These are phyloP conservation scores for Sceloporus undulatus DNA, from an alignment of 2,113 vertebrate species.

Conservation along the genomic window DNA sequence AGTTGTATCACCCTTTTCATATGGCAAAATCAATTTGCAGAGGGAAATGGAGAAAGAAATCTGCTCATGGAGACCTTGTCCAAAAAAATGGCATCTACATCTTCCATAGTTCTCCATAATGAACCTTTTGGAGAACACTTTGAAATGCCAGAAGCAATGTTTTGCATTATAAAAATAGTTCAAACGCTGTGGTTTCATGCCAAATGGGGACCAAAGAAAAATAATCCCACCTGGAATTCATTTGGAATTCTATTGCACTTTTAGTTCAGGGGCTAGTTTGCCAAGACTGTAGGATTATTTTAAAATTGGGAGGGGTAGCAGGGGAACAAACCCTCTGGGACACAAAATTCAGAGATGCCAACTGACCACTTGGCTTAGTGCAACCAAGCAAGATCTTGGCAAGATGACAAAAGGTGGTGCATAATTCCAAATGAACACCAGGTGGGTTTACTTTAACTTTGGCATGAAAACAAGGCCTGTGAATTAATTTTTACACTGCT, in stretches of 20 bases:
- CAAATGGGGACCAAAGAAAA: background rate
- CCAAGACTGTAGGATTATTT: background rate
- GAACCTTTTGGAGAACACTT: constrained; percentile 25
- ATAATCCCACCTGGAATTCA: background rate
- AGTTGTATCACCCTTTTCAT: constrained; percentile 4
- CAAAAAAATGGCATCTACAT: constrained; percentile 33
- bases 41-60: constrained; percentile 30
- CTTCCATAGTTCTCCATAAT: background rate
- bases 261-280: background rate
- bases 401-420: background rate
- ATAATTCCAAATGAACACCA: constrained; percentile 23
- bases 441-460: constrained; percentile 7
- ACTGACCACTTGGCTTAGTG: background rate
- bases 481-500: too few species aligned
- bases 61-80: constrained; percentile 22
- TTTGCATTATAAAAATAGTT: background rate
- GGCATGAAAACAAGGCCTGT: background rate
- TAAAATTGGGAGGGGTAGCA: background rate
- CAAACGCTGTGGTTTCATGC: background rate
- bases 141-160: constrained; percentile 30
- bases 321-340: background rate
- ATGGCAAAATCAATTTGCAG: constrained; percentile 12
- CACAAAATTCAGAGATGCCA: background rate
- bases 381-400: constrained; percentile 8
- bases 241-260: background rate